A percentile compares a stretch with the other conserved stretches of the same genome.
Conservation (phyloP, 2,113 vertebrate genomes). For the Lichenostomus cassidix region DNA sequence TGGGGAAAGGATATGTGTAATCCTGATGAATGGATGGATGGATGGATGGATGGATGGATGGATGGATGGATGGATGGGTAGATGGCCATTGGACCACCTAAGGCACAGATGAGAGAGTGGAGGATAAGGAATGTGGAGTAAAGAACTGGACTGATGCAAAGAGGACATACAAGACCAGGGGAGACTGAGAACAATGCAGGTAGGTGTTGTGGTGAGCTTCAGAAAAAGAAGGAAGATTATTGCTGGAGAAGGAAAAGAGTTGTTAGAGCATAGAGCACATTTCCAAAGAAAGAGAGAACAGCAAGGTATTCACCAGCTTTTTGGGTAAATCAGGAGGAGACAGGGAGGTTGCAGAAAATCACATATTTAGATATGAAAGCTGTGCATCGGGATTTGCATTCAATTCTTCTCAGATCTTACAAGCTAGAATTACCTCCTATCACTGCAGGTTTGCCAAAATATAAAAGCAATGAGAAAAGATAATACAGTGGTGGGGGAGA, state of each 20-base stretch:
- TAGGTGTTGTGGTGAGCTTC: background rate
- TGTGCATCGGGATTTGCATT: background rate
- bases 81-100: background rate
- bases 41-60: background rate
- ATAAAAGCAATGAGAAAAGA: background rate
- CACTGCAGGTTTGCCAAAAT: background rate
- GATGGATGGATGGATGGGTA: too few relatives aligned
- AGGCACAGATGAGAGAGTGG: background rate
- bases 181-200: background rate
- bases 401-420: background rate
- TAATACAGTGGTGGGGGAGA: background rate
- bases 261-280: fast-evolving
- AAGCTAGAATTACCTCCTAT: slow-evolving; percentile 1
- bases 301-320: background rate
- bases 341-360: background rate
- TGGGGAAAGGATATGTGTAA: background rate
- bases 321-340: background rate
- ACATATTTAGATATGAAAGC: background rate
- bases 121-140: background rate
- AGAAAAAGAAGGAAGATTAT: background rate
- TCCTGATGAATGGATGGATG: background rate
- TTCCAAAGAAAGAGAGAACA: background rate
- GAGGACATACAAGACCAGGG: background rate
- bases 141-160: background rate
- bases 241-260: background rate